Evolutionary conservation across 2,113 vertebrate species (phyloP), one percentile per base, ranked within the genome.

Genomic region (Caranx ignobilis): DNA sequence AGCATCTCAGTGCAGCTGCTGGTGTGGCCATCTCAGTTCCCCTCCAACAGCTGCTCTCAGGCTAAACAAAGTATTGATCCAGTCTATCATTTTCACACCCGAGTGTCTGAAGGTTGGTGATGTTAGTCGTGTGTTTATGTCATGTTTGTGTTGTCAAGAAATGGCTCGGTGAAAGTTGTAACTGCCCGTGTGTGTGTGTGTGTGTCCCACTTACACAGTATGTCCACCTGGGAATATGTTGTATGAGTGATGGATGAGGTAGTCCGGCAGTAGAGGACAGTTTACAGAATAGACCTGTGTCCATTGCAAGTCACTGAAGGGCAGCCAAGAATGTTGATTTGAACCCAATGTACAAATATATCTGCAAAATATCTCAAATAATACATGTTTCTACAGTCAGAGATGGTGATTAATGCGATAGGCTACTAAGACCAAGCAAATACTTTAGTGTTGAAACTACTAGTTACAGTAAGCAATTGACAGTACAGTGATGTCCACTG

Each of bases 11-110:
- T 82, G 75, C 81, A 87, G 81, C 81, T 86, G 85, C 77, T 76
- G 15, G 26, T 10, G 19, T 32, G 72, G 56, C 62, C 43, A 41
- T 88, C 73, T 83, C 79, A 63, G 78, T 82, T 81, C 80, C 69
- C 52, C 66, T 19, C 78, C 84, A 85, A 79, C 91, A 94, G 90
- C 90, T 92, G 91, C 88, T 93, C 79, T 82, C 57, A 34, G 78
- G 81, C 79, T 69, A 92, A 84, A 88, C 76, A 83, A 71, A 79
- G 63, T 86, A 92, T 91, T 79, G 84, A 92, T 91, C 88, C 75
- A 86, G 80, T 80, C 81, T 64, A 77, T 80, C 87, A 61, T 75
- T 71, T 80, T 87, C 83, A 77, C 77, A 71, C 81, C 83, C 21
- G 11, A 35, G 50, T 87, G 34, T 76, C 34, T 63, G 61, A 56